Evolutionary conservation across 2,888 invertebrate species (phyloP).

Genomic region (Trisateles emortualis): DNA sequence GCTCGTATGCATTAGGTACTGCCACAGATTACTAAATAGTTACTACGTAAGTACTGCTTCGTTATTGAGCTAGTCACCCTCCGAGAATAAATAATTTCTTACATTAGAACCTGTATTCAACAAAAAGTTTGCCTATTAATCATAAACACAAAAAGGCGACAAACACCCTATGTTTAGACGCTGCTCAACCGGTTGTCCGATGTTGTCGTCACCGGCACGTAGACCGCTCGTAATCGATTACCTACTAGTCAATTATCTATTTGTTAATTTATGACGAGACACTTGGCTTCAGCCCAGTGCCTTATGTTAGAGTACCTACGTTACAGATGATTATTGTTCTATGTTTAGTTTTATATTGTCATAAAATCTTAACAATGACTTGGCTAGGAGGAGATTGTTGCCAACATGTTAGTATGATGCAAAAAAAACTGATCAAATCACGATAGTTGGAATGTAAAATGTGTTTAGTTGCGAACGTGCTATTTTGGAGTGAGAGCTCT

Average conservation of each 20-base stretch:
- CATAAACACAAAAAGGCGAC: background rate
- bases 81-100: too few relatives aligned
- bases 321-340: conserved; percentile 49
- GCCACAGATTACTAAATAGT: too few relatives aligned
- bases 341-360: conserved; percentile 67
- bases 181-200: conserved; percentile 16
- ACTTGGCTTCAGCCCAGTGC: conserved; percentile 60
- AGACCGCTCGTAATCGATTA: conserved; percentile 36
- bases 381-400: conserved; percentile 37
- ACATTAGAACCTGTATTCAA: too few relatives aligned
- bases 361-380: conserved; percentile 56
- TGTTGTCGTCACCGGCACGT: conserved; percentile 30
- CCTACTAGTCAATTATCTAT: conserved; percentile 36
- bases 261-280: conserved; percentile 48
- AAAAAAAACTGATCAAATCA: conserved; percentile 39
- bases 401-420: conserved; percentile 35
- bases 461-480: conserved; percentile 55
- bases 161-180: conserved; percentile 28
- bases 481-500: conserved; percentile 65
- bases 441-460: conserved; percentile 55
- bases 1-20: too few relatives aligned
- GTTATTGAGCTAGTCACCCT: too few relatives aligned
- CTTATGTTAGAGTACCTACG: conserved; percentile 33
- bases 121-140: too few relatives aligned
- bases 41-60: too few relatives aligned